Percentiles rank a stretch among this genome's conserved stretches.
Evolutionary conservation across 2,888 invertebrate species (phyloP).

Genomic region (Trissoscelio sp.): DNA sequence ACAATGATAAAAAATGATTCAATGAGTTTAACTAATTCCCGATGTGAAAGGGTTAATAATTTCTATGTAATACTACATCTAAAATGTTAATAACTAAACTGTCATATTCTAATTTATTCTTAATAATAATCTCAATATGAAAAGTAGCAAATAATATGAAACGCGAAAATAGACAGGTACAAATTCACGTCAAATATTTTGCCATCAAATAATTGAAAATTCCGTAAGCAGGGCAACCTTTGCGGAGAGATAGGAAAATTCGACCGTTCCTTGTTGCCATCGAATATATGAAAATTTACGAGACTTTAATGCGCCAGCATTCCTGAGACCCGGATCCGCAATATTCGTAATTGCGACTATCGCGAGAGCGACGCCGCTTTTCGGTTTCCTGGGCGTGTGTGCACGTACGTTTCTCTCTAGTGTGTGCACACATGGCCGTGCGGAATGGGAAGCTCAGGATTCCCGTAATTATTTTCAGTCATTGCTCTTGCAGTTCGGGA

Average conservation of each 20-base stretch:
- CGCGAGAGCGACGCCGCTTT: constrained; percentile 39
- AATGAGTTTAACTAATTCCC: too few relatives aligned
- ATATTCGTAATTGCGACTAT: constrained; percentile 74
- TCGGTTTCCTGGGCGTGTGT: constrained; percentile 20
- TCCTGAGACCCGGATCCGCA: constrained; percentile 62
- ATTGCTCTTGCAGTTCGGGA: constrained; percentile 37
- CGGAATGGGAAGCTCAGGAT: constrained; percentile 52
- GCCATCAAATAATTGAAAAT: not conserved
- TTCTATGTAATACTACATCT: too few relatives aligned
- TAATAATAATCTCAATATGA: too few relatives aligned
- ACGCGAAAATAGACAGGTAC: too few relatives aligned
- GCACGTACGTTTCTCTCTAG: constrained; percentile 11
- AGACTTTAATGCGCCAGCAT: constrained; percentile 47
- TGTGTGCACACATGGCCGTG: constrained; percentile 13
- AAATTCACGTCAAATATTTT: not conserved
- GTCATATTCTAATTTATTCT: too few relatives aligned
- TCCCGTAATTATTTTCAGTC: constrained; percentile 72
- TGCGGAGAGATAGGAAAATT: not conserved
- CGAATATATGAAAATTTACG: constrained; percentile 49
- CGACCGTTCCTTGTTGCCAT: constrained; percentile 26
- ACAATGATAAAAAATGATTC: too few relatives aligned
- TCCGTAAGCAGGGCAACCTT: not conserved
- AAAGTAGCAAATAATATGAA: too few relatives aligned
- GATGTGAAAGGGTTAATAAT: too few relatives aligned
- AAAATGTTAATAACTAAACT: too few relatives aligned